Conservation (phyloP, 2,113 vertebrate species). For the Paratilapia polleni region DNA sequence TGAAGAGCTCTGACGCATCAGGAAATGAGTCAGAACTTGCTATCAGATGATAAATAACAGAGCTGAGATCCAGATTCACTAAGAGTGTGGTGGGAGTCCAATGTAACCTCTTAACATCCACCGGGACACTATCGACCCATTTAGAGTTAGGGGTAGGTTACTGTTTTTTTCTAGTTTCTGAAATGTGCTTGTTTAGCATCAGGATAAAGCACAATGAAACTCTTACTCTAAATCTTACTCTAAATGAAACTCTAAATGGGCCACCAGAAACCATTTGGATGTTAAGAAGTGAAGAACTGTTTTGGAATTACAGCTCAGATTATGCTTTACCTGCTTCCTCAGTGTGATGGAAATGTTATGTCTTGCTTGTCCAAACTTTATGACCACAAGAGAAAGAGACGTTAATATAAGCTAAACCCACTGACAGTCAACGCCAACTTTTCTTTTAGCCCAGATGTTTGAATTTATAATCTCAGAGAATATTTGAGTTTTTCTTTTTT, state of each 20-base stretch:
- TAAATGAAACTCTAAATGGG: background rate
- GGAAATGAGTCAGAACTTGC: background rate
- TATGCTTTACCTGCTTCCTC: background rate
- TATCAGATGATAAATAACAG: background rate
- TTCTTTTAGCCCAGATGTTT: background rate
- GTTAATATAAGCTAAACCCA: too few species aligned
- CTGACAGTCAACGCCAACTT: background rate
- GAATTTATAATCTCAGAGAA: background rate
- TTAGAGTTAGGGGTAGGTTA: background rate
- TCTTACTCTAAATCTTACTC: background rate
- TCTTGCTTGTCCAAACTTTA: background rate
- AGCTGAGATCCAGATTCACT: conserved; percentile 30
- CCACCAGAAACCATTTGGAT: background rate
- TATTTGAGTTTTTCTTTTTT: too few species aligned
- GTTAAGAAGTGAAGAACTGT: background rate
- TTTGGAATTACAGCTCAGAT: background rate
- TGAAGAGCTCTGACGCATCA: background rate
- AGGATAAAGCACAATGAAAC: background rate
- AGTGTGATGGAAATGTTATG: background rate
- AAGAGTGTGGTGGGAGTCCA: background rate
- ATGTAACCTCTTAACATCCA: background rate
- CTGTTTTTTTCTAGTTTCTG: background rate
- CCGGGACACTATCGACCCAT: background rate
- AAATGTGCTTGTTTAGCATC: background rate
- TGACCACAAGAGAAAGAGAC: background rate